These are phyloP conservation scores for Cremastobaeus sp. DNA, from an alignment of 2,888 invertebrate genomes.

Conservation along the genomic window DNA sequence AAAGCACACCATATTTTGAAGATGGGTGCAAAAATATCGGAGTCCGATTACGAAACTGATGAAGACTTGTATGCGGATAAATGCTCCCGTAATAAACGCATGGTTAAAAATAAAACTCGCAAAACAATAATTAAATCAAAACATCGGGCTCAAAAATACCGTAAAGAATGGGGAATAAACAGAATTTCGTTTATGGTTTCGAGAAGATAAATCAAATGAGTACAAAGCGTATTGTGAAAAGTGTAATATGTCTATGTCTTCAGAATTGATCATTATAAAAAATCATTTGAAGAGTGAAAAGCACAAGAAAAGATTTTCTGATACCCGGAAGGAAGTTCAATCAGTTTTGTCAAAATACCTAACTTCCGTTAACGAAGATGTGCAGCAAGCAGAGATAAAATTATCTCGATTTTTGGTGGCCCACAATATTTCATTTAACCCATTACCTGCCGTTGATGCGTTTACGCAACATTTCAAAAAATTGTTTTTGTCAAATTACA, in stretches of 20 bases:
- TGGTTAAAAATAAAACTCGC: too few relatives aligned
- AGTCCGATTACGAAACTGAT: too few relatives aligned
- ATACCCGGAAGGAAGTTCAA: conserved; percentile 9
- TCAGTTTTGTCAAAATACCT: conserved; percentile 18
- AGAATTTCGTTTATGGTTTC: conserved; percentile 17
- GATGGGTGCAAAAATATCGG: too few relatives aligned
- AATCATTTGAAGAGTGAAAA: conserved; percentile 4
- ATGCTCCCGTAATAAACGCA: too few relatives aligned
- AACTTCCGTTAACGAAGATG: conserved; percentile 13
- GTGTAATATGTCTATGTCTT: conserved; percentile 3
- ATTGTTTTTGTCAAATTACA: too few relatives aligned
- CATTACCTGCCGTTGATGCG: too few relatives aligned
- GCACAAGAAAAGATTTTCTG: conserved; percentile 12
- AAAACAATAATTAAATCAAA: too few relatives aligned
- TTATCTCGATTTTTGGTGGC: conserved; percentile 30
- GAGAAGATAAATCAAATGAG: neutral
- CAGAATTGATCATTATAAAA: conserved; percentile 14
- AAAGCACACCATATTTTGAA: too few relatives aligned
- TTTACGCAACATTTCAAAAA: too few relatives aligned
- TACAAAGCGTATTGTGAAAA: conserved; percentile 10
- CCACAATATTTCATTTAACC: conserved; percentile 25
- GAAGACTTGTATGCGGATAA: too few relatives aligned
- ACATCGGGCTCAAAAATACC: conserved; percentile 18
- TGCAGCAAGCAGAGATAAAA: conserved; percentile 23
- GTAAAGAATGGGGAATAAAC: conserved; percentile 10